Evolutionary conservation across 1,140 invertebrate species (phyloP).

Genomic region (Drosophila arizonae): DNA sequence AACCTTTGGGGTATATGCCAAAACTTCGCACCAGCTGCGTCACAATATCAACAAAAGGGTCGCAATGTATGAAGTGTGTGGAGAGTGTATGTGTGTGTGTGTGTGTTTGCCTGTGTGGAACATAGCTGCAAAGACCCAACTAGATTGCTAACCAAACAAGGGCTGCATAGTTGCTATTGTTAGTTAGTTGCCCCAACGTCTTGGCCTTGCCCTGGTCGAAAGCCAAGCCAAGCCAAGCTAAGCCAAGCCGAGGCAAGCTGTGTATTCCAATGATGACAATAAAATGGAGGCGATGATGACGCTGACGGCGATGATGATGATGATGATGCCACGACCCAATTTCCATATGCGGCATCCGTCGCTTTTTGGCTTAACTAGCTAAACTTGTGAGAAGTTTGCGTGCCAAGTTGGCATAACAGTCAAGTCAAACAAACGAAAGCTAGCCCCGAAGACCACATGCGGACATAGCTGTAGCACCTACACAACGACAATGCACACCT

Average conservation of each 20-base stretch:
- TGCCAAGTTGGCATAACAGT: slow-evolving; percentile 66
- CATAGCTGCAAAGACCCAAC: slow-evolving; percentile 52
- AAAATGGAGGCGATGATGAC: slow-evolving; percentile 3
- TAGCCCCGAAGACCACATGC: slow-evolving; percentile 34
- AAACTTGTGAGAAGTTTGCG: slow-evolving; percentile 76
- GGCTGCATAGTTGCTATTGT: slow-evolving; percentile 48
- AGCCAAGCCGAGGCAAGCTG: not conserved
- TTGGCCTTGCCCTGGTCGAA: slow-evolving; percentile 43
- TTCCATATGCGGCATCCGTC: slow-evolving; percentile 69
- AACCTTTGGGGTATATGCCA: slow-evolving; percentile 56
- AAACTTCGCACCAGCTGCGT: slow-evolving; percentile 70
- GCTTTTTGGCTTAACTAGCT: slow-evolving; percentile 77
- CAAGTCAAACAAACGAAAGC: slow-evolving; percentile 71
- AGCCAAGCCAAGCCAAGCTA: slow-evolving; percentile 33
- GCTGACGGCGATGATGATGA: not conserved
- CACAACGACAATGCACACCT: not conserved
- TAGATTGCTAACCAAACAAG: slow-evolving; percentile 68
- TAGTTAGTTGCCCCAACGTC: slow-evolving; percentile 24
- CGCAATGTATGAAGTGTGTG: slow-evolving; percentile 18
- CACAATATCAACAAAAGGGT: slow-evolving; percentile 64
- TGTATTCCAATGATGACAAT: slow-evolving; percentile 4
- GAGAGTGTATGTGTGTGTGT: slow-evolving; percentile 14
- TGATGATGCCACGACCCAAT: slow-evolving; percentile 62
- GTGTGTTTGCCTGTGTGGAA: slow-evolving; percentile 23
- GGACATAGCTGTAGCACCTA: slow-evolving; percentile 12